These are phyloP conservation scores for Luidia sarsii DNA, from an alignment of 53 echinoderm and acorn worm genomes.

Conservation along the genomic window DNA sequence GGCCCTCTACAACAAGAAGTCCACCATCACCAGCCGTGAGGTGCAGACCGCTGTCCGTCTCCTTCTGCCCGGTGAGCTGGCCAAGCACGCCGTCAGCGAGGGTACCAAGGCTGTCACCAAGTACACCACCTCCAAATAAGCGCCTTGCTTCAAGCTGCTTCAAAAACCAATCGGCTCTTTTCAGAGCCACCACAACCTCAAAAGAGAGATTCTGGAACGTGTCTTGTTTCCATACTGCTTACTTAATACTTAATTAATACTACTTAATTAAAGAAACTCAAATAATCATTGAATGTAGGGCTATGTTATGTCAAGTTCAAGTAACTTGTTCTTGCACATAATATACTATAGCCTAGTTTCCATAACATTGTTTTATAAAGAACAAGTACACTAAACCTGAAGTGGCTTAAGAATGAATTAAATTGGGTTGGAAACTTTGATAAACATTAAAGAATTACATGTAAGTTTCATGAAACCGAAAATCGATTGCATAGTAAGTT, in stretches of 20 bases:
- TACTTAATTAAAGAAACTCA: too few relatives aligned
- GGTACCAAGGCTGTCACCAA: constrained; percentile 92
- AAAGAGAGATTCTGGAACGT: constrained; percentile 59
- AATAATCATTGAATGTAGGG: too few relatives aligned
- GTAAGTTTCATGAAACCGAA: too few relatives aligned
- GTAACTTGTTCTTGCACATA: too few relatives aligned
- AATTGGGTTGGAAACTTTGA: too few relatives aligned
- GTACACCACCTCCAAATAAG: constrained; percentile 67
- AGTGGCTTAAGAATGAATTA: too few relatives aligned
- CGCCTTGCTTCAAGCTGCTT: background rate
- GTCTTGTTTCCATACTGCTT: background rate
- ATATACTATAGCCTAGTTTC: too few relatives aligned
- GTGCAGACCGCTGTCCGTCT: constrained; percentile 84
- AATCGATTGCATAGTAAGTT: too few relatives aligned
- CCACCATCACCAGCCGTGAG: constrained; percentile 82
- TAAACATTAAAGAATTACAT: too few relatives aligned
- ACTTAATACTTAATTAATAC: background rate
- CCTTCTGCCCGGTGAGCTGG: constrained; percentile 85
- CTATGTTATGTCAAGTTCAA: too few relatives aligned
- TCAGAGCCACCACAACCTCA: constrained; percentile 85
- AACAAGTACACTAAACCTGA: too few relatives aligned
- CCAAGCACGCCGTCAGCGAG: constrained; percentile 83
- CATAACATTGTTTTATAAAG: too few relatives aligned
- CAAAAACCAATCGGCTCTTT: constrained; percentile 76
- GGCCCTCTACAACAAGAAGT: constrained; percentile 91